Percentiles rank a stretch among this genome's conserved stretches.
Evolutionary conservation across 2,113 vertebrate species (phyloP).

Genomic region (Stigmatopora argus): DNA sequence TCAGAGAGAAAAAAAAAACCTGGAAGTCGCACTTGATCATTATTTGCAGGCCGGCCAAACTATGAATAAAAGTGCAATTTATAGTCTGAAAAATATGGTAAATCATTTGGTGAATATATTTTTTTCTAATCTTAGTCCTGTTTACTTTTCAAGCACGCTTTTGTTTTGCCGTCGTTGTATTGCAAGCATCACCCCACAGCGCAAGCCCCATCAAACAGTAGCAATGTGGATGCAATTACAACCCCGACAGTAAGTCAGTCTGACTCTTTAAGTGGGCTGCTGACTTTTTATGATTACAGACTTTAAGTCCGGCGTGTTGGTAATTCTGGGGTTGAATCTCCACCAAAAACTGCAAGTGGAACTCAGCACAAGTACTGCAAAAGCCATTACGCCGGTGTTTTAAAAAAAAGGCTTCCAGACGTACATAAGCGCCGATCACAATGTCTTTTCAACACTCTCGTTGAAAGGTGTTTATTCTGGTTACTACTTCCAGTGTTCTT

Average conservation of each 20-base stretch:
- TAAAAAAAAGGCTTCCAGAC: slow-evolving; percentile 34
- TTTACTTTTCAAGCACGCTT: slow-evolving; percentile 14
- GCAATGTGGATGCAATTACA: slow-evolving; percentile 66
- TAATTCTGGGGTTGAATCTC: slow-evolving; percentile 59
- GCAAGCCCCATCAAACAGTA: slow-evolving; percentile 53
- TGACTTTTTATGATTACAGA: slow-evolving; percentile 62
- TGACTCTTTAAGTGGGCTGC: slow-evolving; percentile 62
- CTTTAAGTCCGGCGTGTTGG: slow-evolving; percentile 59
- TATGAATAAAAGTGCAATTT: no score
- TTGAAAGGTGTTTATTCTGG: slow-evolving; percentile 37
- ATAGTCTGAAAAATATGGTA: no score
- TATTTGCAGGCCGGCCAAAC: no score
- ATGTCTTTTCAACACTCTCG: slow-evolving; percentile 39
- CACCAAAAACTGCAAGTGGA: slow-evolving; percentile 46
- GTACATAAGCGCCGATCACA: slow-evolving; percentile 37
- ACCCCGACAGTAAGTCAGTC: slow-evolving; percentile 49
- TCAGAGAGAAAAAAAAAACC: no score
- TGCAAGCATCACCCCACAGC: slow-evolving; percentile 34
- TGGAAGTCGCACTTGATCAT: no score
- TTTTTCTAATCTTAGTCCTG: not conserved
- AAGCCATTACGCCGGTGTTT: slow-evolving; percentile 55
- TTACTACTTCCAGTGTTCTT: slow-evolving; percentile 30
- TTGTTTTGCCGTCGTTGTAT: slow-evolving; percentile 28
- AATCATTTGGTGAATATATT: no score
- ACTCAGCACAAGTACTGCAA: slow-evolving; percentile 44